A percentile compares a stretch with the other conserved stretches of the same genome.
These are phyloP conservation scores for Rostratula benghalensis DNA, from an alignment of 2,113 vertebrate species.

Conservation along the genomic window DNA sequence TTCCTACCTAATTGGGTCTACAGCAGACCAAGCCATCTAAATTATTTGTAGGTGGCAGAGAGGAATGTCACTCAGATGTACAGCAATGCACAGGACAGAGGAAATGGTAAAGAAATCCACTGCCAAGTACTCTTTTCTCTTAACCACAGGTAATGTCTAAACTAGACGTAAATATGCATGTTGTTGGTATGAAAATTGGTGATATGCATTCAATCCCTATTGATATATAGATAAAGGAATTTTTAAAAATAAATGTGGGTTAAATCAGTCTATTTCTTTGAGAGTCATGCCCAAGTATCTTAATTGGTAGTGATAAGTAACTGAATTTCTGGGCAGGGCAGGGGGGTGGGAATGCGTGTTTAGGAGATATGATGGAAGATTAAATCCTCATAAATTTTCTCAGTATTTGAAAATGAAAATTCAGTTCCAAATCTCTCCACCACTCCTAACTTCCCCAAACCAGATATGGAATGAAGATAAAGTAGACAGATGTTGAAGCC, in stretches of 20 bases:
- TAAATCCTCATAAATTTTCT: background rate
- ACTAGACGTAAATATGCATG: background rate
- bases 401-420: background rate
- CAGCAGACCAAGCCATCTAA: background rate
- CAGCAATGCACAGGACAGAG: background rate
- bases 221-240: background rate
- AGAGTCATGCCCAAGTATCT: background rate
- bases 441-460: background rate
- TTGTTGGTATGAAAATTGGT: background rate
- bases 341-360: background rate
- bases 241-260: background rate
- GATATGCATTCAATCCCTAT: background rate
- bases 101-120: background rate
- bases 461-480: background rate
- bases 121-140: background rate
- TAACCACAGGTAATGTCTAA: background rate
- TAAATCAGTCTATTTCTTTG: background rate
- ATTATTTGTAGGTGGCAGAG: background rate
- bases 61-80: background rate
- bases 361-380: background rate
- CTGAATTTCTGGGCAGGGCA: fast-evolving
- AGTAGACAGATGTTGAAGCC: background rate
- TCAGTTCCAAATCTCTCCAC: background rate
- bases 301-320: background rate
- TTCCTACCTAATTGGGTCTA: background rate